Evolutionary conservation across 2,888 invertebrate species (phyloP), one percentile per base, ranked within the genome.

Genomic region (Acanthosepion pharaonis): DNA sequence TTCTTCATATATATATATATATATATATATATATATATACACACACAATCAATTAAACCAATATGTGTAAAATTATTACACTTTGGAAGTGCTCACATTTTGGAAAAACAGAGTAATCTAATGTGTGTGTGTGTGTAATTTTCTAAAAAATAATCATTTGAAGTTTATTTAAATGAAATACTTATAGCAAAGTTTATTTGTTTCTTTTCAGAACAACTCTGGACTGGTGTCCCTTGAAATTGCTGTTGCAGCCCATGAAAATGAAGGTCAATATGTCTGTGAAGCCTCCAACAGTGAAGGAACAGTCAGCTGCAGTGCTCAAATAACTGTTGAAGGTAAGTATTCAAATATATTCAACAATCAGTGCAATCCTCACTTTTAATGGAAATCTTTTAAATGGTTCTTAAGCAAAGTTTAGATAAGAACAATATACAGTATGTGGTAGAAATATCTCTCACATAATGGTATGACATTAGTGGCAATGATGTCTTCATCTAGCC

Each of bases 301-400:
- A 33, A 96, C 96, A 49, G 96, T 95, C 51, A 95, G 96, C 95
- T 96, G 96, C 95, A 95, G 95, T 3, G 99, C 99, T 0, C 98
- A 98, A 94, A 97, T 99, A 92, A 99, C 99, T 97, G 98, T 97
- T 4, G 98, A 99, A 94, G 98, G 98, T 97, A 97, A 97, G 98
- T 97, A 91, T 5, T 28, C 28, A 53, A 42, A 28, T 28, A 48
- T 94, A 49, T 51, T 33, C 6, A 53, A 28, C 23, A n/a, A n/a
- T 94, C 1, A 78, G n/a, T 78, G 28, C 15, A 78, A 78, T n/a
- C 18, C n/a, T n/a, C n/a, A 78, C 33, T 78, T n/a, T n/a, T 78
- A 78, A n/a, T 28, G 3, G n/a, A 78, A 78, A 78, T n/a, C 25
- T 78, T 78, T 78, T 8, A n/a, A 28, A 64, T 64, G 6, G 2